phyloP scores from a whole-genome alignment of 2,888 invertebrate species.

The Syritta pipiens region DNA sequence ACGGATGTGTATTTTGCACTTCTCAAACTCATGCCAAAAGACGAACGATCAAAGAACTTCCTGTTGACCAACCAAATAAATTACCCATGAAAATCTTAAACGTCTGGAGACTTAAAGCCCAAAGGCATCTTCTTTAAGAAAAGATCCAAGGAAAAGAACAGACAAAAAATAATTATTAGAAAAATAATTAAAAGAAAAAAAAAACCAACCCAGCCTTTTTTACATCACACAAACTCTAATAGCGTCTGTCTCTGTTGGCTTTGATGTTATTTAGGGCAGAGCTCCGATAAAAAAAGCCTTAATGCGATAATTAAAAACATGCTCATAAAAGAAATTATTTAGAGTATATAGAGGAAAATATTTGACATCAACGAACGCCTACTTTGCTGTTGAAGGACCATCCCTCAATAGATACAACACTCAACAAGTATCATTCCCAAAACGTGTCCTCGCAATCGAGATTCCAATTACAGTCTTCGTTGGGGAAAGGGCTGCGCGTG shows the following conservation, averaged over 20 bases:
- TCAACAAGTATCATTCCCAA: neutral
- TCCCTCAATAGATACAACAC: neutral
- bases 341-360: neutral
- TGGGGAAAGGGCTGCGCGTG: constrained; percentile 1
- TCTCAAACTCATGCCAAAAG: no score
- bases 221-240: neutral
- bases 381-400: neutral
- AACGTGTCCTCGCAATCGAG: neutral
- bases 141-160: no score
- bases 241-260: neutral
- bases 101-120: no score
- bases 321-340: neutral
- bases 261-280: neutral
- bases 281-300: neutral
- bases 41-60: no score
- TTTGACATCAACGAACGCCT: constrained; percentile 5
- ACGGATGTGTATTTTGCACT: no score
- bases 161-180: no score
- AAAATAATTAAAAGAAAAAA: neutral
- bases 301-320: constrained; percentile 10
- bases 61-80: no score
- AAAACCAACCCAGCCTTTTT: neutral
- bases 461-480: neutral
- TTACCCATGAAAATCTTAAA: no score
- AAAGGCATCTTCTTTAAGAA: no score